These are phyloP conservation scores for Sacculina carcini DNA, from an alignment of 2,888 invertebrate genomes.

Conservation along the genomic window DNA sequence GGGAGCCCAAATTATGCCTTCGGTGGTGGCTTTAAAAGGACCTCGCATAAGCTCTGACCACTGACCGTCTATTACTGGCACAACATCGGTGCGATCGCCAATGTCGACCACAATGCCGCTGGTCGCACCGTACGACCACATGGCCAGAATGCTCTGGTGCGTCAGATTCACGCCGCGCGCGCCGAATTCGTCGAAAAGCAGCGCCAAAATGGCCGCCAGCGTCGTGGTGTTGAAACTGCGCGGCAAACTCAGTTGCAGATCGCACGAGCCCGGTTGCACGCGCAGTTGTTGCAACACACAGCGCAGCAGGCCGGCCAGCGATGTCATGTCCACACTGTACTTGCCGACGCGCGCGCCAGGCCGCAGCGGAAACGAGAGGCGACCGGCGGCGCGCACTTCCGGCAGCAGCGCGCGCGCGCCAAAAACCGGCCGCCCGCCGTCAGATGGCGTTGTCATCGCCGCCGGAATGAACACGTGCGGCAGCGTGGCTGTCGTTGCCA, in stretches of 20 bases:
- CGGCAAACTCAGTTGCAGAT: slow-evolving; percentile 23
- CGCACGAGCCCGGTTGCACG: slow-evolving; percentile 23
- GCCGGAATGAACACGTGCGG: slow-evolving; percentile 29
- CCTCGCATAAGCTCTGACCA: not conserved
- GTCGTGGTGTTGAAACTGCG: slow-evolving; percentile 22
- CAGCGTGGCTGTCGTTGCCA: slow-evolving; percentile 22
- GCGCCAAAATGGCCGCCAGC: slow-evolving; percentile 17
- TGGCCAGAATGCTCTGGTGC: slow-evolving; percentile 27
- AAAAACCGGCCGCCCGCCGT: slow-evolving; percentile 19
- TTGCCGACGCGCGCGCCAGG: slow-evolving; percentile 22
- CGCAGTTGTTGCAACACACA: slow-evolving; percentile 26
- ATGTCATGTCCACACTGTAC: slow-evolving; percentile 22
- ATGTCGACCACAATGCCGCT: slow-evolving; percentile 32
- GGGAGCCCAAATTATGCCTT: too few relatives aligned
- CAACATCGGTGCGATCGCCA: slow-evolving; percentile 28
- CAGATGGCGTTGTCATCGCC: slow-evolving; percentile 22
- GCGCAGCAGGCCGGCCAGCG: slow-evolving; percentile 23
- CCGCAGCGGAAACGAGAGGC: slow-evolving; percentile 21
- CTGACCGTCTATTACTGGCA: slow-evolving; percentile 29
- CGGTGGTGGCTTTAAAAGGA: too few relatives aligned
- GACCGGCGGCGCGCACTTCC: slow-evolving; percentile 19
- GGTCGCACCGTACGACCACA: slow-evolving; percentile 29
- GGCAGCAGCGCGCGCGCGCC: slow-evolving; percentile 24
- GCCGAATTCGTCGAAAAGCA: slow-evolving; percentile 22
- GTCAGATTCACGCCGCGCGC: slow-evolving; percentile 24